Base-by-base conservation (phyloP, 2,888 invertebrate genomes). In the Junonia oenone region DNA sequence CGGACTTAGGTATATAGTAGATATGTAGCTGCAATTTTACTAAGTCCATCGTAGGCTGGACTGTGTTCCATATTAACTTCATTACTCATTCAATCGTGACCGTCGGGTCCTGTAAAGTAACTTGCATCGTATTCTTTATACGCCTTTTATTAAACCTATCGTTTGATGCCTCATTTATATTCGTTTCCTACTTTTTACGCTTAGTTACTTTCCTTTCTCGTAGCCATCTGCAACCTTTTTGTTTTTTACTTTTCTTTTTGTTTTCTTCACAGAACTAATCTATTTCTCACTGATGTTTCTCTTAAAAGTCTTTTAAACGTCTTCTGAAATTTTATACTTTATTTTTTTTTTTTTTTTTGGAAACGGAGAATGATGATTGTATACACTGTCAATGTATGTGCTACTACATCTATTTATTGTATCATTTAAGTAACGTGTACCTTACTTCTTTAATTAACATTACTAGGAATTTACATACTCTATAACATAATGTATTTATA, bases 11-110 rank as follows among this genome's bases (percentile, higher is more conserved):
- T 15, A 45, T 9, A n/a, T n/a, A n/a, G n/a, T n/a, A n/a, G n/a
- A n/a, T n/a, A n/a, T n/a, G n/a, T n/a, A n/a, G n/a, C 5, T 26
- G 35, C 35, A 33, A 33, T 52, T 52, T 27, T 27, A 48, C 35
- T 33, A 48, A 35, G 9, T 40, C 31, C 22, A 13, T 13, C 15
- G 29, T 43, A 26, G 31, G 43, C 53, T 37, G 13, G 35, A 49
- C 45, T 13, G 49, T 13, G 35, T 46, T 49, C 17, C 22, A 40
- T 27, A 46, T 50, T 43, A 43, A 47, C 47, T 48, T 26, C 56
- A 48, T 47, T 43, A 31, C 26, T 57, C 53, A 49, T 46, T 57
- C 49, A 31, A 26, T 53, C 29, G 6, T 37, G 53, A 47, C 37
- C 29, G n/a, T n/a, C n/a, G 31, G 6, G 13, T 43, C 29, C 6